Base-by-base conservation (phyloP, 2,888 invertebrate genomes). In the Drosophila eohydei region DNA sequence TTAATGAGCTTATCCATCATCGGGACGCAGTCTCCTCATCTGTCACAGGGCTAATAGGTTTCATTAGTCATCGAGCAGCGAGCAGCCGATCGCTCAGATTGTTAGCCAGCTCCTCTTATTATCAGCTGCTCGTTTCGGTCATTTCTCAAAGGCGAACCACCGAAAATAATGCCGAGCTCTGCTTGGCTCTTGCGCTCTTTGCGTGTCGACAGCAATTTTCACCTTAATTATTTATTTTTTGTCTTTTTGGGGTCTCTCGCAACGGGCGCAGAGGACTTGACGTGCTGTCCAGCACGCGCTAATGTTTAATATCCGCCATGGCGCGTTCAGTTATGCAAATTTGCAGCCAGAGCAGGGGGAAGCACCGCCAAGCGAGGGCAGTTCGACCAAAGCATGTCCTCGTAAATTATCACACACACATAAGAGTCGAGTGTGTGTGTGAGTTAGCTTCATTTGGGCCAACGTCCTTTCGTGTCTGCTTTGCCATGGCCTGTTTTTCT, bases 311-410 rank as follows among this genome's bases (percentile, higher is more conserved):
- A 89, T 84, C 84, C 84, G 84, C 81, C 58, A 41, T 70, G 68
- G 68, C 65, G 71, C 61, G 56, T 66, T 71, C 90, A 83, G 87
- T 82, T 92, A 91, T 92, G 91, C 88, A 92, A 91, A 91, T 91
- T 91, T 86, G 74, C 71, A 75, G 28, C 2, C 28, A 30, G 46
- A 0, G 78, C 78, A 73, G 30, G 26, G 21, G 44, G 9, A n/a
- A 26, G 21, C 32, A 26, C 14, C 32, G 12, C 32, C 11, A 43
- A 41, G 64, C 76, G 80, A 76, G 80, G 74, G 75, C 78, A 54
- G 73, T 61, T 78, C 60, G 74, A 74, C 61, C 71, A 59, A 67
- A 81, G 88, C 74, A 88, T 88, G 88, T 74, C 86, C 90, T 84
- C 84, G 84, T 84, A 84, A 84, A 84, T 84, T 84, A 84, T 88